A percentile compares a stretch with the other conserved stretches of the same genome.
phyloP scores from a whole-genome alignment of 2,113 vertebrate species.

The Stomatorhinus ivindoensis region DNA sequence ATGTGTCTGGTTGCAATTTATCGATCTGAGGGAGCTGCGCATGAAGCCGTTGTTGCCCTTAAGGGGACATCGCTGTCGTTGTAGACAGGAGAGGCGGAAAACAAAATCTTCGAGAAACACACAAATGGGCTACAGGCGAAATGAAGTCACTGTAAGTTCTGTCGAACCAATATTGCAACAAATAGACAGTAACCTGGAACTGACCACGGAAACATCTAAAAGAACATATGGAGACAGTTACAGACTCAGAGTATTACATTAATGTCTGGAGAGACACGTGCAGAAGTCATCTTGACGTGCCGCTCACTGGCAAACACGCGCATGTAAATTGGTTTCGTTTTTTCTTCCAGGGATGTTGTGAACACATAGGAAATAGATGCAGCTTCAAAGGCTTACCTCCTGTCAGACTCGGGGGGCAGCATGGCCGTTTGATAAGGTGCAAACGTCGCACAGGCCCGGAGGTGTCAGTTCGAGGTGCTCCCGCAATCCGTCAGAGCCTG shows the following conservation, averaged over 20 bases:
- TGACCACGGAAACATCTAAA: constrained; percentile 26
- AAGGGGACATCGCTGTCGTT: not conserved
- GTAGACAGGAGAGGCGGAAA: not conserved
- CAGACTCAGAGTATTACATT: constrained; percentile 30
- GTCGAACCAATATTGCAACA: not conserved
- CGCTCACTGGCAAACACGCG: constrained; percentile 29
- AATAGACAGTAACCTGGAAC: constrained; percentile 23
- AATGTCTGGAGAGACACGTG: constrained; percentile 39
- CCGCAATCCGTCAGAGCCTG: not conserved
- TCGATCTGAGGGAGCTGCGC: not conserved
- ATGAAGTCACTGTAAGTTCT: not conserved
- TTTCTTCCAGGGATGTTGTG: not conserved
- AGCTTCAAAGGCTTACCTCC: constrained; percentile 10
- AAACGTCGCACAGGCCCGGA: not conserved
- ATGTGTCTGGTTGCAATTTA: constrained; percentile 17
- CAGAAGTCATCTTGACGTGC: constrained; percentile 17
- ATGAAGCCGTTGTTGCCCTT: not conserved
- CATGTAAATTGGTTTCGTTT: constrained; percentile 12
- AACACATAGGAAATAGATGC: constrained; percentile 5
- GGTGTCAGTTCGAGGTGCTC: not conserved
- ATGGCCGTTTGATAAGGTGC: not conserved
- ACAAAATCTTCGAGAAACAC: constrained; percentile 8
- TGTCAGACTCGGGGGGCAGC: not conserved
- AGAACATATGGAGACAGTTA: constrained; percentile 48
- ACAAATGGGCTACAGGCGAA: not conserved